Evolutionary conservation across 2,888 invertebrate species (phyloP).

Genomic region (Taphrorychus bicolor): DNA sequence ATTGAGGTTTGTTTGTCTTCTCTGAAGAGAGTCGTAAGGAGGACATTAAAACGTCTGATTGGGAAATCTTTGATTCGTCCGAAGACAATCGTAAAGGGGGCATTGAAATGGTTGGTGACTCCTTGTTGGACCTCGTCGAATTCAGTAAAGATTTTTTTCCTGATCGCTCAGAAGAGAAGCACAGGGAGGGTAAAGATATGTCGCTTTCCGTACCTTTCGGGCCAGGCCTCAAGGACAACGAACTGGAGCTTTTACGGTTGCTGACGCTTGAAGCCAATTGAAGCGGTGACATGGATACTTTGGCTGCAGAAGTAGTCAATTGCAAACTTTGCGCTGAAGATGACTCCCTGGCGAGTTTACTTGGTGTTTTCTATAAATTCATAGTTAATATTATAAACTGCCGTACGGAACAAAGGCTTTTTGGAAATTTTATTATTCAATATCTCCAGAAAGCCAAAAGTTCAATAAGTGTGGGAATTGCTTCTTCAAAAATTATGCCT

Average conservation of each 20-base stretch:
- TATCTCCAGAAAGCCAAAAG: neutral
- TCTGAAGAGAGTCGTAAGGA: constrained; percentile 1
- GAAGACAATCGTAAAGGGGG: neutral
- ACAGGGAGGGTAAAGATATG: neutral
- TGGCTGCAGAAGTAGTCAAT: neutral
- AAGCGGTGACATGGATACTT: neutral
- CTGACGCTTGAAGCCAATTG: neutral
- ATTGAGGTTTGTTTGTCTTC: neutral
- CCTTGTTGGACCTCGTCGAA: neutral
- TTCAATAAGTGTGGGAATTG: no score
- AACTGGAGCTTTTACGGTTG: no score
- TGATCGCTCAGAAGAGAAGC: neutral
- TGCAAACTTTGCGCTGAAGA: neutral
- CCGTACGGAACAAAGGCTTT: neutral
- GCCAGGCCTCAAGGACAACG: no score
- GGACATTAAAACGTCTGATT: neutral
- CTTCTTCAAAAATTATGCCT: no score
- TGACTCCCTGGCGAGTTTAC: neutral
- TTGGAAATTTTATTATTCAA: neutral
- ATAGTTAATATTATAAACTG: neutral
- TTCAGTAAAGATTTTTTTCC: no score
- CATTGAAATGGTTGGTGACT: neutral
- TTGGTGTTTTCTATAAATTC: neutral
- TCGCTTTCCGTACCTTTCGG: no score
- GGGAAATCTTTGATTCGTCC: constrained; percentile 1